A percentile compares a stretch with the other conserved stretches of the same genome.
Evolutionary conservation across 2,888 invertebrate species (phyloP).

Genomic region (Morpho achilles): DNA sequence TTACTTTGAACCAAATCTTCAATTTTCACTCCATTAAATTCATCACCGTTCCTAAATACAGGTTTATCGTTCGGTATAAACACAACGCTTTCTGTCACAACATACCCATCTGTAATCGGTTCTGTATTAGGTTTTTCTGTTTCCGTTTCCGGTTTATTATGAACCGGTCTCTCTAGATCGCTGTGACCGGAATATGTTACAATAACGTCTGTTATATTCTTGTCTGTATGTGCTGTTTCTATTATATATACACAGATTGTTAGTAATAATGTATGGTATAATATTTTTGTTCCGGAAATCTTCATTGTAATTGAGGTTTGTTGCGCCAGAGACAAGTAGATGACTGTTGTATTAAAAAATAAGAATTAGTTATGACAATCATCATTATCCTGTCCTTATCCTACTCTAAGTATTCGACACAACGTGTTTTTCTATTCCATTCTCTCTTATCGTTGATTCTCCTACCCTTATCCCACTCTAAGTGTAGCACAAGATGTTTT

Average conservation of each 20-base stretch:
- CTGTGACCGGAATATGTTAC: slow-evolving; percentile 42
- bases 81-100: slow-evolving; percentile 35
- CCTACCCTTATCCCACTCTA: too few relatives aligned
- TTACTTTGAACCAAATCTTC: slow-evolving; percentile 18
- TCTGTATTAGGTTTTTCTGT: background rate
- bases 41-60: slow-evolving; percentile 31
- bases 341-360: too few relatives aligned
- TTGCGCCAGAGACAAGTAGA: too few relatives aligned
- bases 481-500: too few relatives aligned
- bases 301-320: too few relatives aligned
- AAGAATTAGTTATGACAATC: too few relatives aligned
- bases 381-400: too few relatives aligned
- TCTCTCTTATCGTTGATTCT: too few relatives aligned
- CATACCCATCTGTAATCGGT: background rate
- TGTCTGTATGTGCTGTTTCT: slow-evolving; percentile 19
- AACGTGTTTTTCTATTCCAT: too few relatives aligned
- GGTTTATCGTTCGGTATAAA: slow-evolving; percentile 50
- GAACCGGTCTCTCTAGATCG: slow-evolving; percentile 20
- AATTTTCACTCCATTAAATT: slow-evolving; percentile 15
- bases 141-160: background rate
- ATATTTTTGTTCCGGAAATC: too few relatives aligned
- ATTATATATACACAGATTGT: slow-evolving; percentile 5
- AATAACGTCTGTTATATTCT: slow-evolving; percentile 41
- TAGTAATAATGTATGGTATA: slow-evolving; percentile 1
- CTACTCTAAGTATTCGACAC: too few relatives aligned